phyloP scores from a whole-genome alignment of 2,797 vertebrate species.

The Apogon talboti region DNA sequence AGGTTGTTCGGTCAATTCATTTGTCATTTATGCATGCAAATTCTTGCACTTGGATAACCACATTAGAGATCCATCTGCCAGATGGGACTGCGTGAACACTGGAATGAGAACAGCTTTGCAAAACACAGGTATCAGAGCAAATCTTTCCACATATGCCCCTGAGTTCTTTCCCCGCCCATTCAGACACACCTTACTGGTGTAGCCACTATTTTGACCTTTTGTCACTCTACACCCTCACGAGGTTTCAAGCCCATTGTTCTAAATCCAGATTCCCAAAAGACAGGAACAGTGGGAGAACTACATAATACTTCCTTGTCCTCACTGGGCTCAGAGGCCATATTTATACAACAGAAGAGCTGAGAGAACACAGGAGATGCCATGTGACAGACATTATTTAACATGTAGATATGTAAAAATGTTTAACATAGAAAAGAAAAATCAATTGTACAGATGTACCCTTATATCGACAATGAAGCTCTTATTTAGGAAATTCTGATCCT shows the following conservation, averaged over 20 bases:
- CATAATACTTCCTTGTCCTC: constrained; percentile 66
- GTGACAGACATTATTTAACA: constrained; percentile 30
- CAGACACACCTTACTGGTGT: constrained; percentile 68
- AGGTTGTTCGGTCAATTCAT: constrained; percentile 7
- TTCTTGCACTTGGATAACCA: constrained; percentile 51
- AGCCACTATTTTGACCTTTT: constrained; percentile 48
- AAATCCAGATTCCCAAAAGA: constrained; percentile 67
- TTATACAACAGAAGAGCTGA: constrained; percentile 37
- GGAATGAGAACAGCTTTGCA: constrained; percentile 3
- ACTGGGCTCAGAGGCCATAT: constrained; percentile 26
- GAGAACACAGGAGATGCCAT: constrained; percentile 46
- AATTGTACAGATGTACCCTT: background rate
- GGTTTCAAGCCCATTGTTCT: constrained; percentile 67
- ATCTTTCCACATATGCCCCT: constrained; percentile 1
- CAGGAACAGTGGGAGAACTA: constrained; percentile 62
- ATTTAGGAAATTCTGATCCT: too few relatives aligned
- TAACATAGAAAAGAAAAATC: background rate
- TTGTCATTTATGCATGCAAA: constrained; percentile 49
- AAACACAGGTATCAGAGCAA: background rate
- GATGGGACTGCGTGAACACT: constrained; percentile 34
- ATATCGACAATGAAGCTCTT: too few relatives aligned
- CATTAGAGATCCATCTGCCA: constrained; percentile 41
- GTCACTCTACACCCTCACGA: constrained; percentile 52
- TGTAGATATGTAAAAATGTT: background rate
- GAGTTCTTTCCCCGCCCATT: constrained; percentile 33